Base-by-base conservation (phyloP, 2,888 invertebrate species). In the Busseola fusca region DNA sequence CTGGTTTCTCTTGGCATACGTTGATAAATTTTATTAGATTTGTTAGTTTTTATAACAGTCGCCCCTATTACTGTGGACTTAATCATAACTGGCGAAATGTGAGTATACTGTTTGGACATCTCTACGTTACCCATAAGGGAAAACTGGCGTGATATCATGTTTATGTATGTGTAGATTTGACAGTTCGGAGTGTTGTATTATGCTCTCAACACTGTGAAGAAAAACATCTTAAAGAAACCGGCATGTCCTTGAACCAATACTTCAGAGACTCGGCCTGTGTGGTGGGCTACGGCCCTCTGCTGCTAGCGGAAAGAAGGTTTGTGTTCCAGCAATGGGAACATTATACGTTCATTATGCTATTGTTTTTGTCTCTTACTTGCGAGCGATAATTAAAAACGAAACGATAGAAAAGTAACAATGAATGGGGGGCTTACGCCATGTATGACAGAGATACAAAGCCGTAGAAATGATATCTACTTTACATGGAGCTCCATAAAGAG, bases 1-100 rank as follows among this genome's bases (percentile, higher is more conserved):
- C 60, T 48, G 37, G 45, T 72, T 78, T 78, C 64, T 78, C 68
- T 67, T 50, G 48, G 21, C 45, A 7, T 45, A 50, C n/a, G 21
- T 34, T 16, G 27, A 42, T n/a, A 18, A 12, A 37, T 72, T 72
- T 63, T 34, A 65, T 52, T 27, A 52, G 42, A 52, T 76, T 52
- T 48, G 30, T 45, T 12, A 16, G 45, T 62, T 54, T 7, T 45
- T 18, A 45, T 50, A 25, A n/a, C 12, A 52, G 50, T n/a, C n/a
- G 10, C 12, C 48, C 3, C 10, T 48, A n/a, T n/a, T n/a, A 48
- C 3, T 21, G 9, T 9, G 48, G 21, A 21, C 9, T 21, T 9
- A 48, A 9, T 21, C 21, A 21, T 48, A 21, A 21, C 21, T 21
- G 9, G 21, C 3, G 48, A 21, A 21, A 48, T 48, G 3, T 48